Evolutionary conservation across 2,113 vertebrate genomes (phyloP), one percentile per base, ranked within the genome.

Genomic region (Leucosticte australis): DNA sequence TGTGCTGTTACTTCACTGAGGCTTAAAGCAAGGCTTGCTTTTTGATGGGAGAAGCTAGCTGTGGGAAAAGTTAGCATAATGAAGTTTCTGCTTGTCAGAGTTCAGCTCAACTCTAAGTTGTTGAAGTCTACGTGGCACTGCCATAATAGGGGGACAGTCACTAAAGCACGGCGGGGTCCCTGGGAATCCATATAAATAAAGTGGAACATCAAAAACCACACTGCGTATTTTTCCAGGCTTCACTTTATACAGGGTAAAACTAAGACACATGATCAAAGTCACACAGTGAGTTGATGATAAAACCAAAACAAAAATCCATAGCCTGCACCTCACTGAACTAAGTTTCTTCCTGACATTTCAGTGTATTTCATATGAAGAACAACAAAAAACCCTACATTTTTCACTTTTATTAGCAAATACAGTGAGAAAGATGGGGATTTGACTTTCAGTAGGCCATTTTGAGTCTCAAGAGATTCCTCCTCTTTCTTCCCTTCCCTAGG

Each of bases 261-360:
- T 28, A 49, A 85, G 89, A 95, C 46, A 50, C 46, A 47, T 44
- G 74, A 87, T 92, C 90, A 59, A 95, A 96, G 91, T 91, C 87
- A 42, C 28, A 31, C n/a, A 83, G 57, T n/a, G 57, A 84, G 57
- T 10, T 60, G 68, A 64, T 60, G 26, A 68, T 62, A 89, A 95
- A 94, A 80, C 77, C 65, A 73, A 82, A 94, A 46, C 57, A 88
- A 85, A 88, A 90, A 80, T 65, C 83, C 50, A 83, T 12, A 92
- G 63, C 55, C 77, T 31, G 71, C 50, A 65, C 65, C 46, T 94
- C 77, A 62, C 84, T 76, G 52, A 89, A 79, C 69, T 85, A 28
- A 8, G 37, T 22, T 91, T 63, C 26, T 80, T 57, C 74, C 50
- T 87, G 70, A 75, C 1, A 0, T 80, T 94, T 91, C 82, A 69